Percentiles rank a stretch among this genome's conserved stretches.
phyloP scores from a whole-genome alignment of 2,113 vertebrate species.

The Sakesphorus luctuosus region DNA sequence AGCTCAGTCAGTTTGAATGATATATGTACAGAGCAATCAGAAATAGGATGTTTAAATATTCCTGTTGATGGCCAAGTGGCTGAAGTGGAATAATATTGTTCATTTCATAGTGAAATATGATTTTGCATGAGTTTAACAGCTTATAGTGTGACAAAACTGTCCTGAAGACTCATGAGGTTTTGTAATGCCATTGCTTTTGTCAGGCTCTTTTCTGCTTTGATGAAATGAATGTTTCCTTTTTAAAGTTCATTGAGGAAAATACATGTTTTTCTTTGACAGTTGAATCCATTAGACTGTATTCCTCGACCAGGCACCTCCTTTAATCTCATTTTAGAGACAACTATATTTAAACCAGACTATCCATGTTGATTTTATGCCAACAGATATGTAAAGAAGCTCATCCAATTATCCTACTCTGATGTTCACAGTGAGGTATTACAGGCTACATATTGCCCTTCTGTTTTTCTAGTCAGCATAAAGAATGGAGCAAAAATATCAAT shows the following conservation, averaged over 20 bases:
- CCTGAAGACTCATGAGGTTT: background rate
- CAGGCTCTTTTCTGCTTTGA: background rate
- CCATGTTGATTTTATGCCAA: background rate
- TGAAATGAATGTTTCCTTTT: background rate
- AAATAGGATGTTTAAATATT: background rate
- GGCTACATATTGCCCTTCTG: background rate
- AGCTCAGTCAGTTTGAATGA: background rate
- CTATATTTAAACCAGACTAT: slow-evolving; percentile 7
- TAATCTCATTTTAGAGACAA: slow-evolving; percentile 25
- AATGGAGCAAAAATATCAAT: background rate
- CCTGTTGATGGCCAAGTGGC: background rate
- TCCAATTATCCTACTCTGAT: background rate
- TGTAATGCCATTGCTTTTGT: background rate
- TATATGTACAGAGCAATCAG: background rate
- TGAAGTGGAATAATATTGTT: background rate
- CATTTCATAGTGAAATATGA: background rate
- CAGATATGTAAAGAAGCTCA: background rate
- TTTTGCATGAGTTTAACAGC: background rate
- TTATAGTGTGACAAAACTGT: background rate
- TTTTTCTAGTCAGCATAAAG: background rate
- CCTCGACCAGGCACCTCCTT: background rate
- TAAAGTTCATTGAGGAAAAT: background rate
- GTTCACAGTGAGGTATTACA: background rate
- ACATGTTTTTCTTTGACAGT: background rate
- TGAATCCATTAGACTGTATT: background rate